Evolutionary conservation across 2,888 invertebrate genomes (phyloP), one percentile per base, ranked within the genome.

Genomic region (Xylota segnis): DNA sequence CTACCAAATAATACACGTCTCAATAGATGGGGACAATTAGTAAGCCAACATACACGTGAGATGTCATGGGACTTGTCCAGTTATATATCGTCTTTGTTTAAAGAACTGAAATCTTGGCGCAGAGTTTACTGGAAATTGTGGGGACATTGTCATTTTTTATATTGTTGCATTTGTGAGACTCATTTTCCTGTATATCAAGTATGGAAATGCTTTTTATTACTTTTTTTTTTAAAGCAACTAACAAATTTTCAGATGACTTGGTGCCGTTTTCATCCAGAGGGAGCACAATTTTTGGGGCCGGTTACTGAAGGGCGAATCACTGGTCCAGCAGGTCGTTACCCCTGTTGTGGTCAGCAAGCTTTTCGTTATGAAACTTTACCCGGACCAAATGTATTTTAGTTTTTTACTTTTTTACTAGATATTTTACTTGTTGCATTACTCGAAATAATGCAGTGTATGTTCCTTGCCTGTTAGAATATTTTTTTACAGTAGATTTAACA

Each of bases 101-200:
- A 94, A 16, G 96, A 96, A 90, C 93, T 97, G 77, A 96, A 96
- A 87, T 95, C 96, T 0, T 98, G 98, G 98, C 94, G 97, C 0
- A 95, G 95, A 90, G 97, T 98, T 2, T 98, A 98, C 92, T 98
- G 98, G 98, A 94, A 96, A 52, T 93, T 98, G 58, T 98, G 98
- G 98, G 97, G 97, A 0, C 96, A 96, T 89, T 96, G 97, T 87
- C 98, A 98, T 92, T 97, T 96, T 92, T 93, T 98, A 27, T 94
- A 94, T 79, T 98, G 98, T 90, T 94, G 95, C 59, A 94, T 94
- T 2, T 98, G 98, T 90, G 96, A 96, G 89, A 94, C 94, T 40
- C 95, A 94, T 91, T 97, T 96, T 90, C 96, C 97, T 0, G 94
- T 95, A 0, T 95, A 95, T 90, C 94, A 94, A 92, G 94, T 93